These are phyloP conservation scores for Tangara arthus DNA, from an alignment of 2,797 vertebrate genomes.

Conservation along the genomic window DNA sequence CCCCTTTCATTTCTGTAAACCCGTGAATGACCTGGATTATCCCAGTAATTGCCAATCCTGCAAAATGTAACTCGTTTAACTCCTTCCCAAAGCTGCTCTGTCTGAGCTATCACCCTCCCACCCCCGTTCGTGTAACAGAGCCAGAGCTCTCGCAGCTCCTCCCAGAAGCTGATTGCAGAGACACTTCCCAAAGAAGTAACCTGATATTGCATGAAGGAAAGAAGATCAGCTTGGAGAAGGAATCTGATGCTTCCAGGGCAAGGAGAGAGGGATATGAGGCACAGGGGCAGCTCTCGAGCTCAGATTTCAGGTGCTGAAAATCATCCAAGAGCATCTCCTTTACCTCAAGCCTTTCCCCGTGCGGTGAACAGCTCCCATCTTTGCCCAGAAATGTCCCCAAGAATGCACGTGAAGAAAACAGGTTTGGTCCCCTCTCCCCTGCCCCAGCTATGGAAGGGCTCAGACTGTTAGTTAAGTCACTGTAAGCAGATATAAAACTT, in stretches of 20 bases:
- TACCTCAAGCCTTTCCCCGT: not conserved
- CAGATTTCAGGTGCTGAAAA: not conserved
- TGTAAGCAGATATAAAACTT: not conserved
- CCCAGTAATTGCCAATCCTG: not conserved
- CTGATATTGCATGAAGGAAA: not conserved
- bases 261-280: not conserved
- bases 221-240: not conserved
- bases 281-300: not conserved
- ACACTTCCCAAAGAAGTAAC: not conserved
- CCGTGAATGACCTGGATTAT: fast-evolving
- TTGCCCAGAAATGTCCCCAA: not conserved
- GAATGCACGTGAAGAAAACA: not conserved
- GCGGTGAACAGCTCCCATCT: not conserved
- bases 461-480: not conserved
- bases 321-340: not conserved
- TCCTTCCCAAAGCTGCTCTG: not conserved
- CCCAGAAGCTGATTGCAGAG: not conserved
- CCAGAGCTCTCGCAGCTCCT: not conserved
- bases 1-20: not conserved
- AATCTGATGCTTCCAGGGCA: not conserved
- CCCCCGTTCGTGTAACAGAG: not conserved
- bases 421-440: conserved; percentile 40
- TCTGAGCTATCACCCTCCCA: not conserved
- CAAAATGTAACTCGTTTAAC: not conserved
- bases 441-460: not conserved